Conservation (phyloP, 1,140 invertebrate species). For the Meloidogyne chitwoodi region DNA sequence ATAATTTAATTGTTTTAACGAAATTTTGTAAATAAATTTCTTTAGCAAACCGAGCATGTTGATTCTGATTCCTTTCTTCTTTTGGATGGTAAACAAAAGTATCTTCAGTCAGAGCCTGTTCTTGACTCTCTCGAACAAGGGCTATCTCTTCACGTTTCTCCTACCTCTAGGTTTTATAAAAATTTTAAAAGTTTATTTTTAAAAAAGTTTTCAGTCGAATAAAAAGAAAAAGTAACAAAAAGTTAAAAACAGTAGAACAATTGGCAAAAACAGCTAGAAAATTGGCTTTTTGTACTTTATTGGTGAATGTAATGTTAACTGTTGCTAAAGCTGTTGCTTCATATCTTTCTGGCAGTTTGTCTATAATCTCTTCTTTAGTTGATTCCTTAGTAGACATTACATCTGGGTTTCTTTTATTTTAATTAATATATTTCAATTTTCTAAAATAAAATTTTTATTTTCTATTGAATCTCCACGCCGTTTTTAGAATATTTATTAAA, state of each 20-base stretch:
- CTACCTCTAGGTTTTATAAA: not conserved
- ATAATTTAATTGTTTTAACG: too few relatives aligned
- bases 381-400: slow-evolving; percentile 63
- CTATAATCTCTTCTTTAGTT: slow-evolving; percentile 63
- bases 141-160: not conserved
- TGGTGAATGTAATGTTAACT: slow-evolving; percentile 56
- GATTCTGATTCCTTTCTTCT: not conserved
- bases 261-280: slow-evolving; percentile 22
- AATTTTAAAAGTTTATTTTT: not conserved
- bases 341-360: slow-evolving; percentile 62
- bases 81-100: not conserved
- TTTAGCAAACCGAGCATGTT: not conserved
- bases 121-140: not conserved
- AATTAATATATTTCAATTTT: not conserved
- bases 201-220: not conserved
- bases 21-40: not conserved
- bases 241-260: not conserved
- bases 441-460: slow-evolving; percentile 7
- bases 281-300: slow-evolving; percentile 48
- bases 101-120: not conserved
- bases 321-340: slow-evolving; percentile 62
- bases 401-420: slow-evolving; percentile 51
- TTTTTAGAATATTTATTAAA: too few relatives aligned
- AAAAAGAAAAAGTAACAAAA: not conserved
- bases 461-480: too few relatives aligned